These are phyloP conservation scores for Ceyx melanurus DNA, from an alignment of 2,113 vertebrate species.

Conservation along the genomic window DNA sequence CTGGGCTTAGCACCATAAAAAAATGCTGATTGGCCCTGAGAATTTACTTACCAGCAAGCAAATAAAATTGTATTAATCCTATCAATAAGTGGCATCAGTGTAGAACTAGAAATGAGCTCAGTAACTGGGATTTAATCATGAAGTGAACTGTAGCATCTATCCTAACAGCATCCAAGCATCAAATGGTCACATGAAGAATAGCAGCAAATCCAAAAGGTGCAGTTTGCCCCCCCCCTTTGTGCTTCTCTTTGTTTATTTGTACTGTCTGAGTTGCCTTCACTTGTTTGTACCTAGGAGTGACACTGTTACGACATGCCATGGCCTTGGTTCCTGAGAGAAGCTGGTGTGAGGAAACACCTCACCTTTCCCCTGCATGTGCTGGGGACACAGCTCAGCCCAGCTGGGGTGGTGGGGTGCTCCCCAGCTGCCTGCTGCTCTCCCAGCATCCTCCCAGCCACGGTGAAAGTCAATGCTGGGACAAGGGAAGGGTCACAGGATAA, in stretches of 20 bases:
- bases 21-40: neutral
- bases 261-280: neutral
- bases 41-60: neutral
- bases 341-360: neutral
- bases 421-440: neutral
- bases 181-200: neutral
- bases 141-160: neutral
- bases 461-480: rapidly evolving
- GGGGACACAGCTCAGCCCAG: neutral
- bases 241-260: neutral
- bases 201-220: neutral
- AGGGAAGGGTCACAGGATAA: neutral
- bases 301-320: neutral
- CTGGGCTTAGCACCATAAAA: neutral
- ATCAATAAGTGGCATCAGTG: neutral
- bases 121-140: neutral
- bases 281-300: slow-evolving; percentile 9
- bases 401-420: rapidly evolving
- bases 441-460: rapidly evolving
- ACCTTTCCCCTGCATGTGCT: slow-evolving; percentile 18
- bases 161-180: neutral
- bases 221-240: neutral
- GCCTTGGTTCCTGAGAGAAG: neutral
- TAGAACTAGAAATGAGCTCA: neutral
- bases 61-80: neutral